Evolutionary conservation across 2,888 invertebrate genomes (phyloP).

Genomic region (Podotricha telesiphe): DNA sequence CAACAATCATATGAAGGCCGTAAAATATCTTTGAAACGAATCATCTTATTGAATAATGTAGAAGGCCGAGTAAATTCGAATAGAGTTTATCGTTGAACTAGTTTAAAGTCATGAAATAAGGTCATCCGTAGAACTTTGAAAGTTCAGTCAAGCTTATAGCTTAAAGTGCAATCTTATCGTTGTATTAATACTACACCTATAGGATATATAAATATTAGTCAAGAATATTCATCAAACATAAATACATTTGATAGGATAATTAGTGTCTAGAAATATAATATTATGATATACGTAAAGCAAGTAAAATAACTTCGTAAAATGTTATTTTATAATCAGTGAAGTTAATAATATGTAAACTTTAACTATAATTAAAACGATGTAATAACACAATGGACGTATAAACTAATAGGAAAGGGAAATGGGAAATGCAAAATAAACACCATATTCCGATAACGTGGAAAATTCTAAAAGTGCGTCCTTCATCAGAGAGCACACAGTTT

Average conservation of each 20-base stretch:
- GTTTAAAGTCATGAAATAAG: conserved; percentile 72
- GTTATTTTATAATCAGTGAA: conserved; percentile 2
- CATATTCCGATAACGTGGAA: conserved; percentile 14
- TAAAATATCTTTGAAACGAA: conserved; percentile 39
- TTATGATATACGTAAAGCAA: not conserved
- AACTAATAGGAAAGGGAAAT: conserved; percentile 12
- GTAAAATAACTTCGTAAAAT: not conserved
- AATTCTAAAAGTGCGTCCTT: conserved; percentile 14
- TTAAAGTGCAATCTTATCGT: conserved; percentile 46
- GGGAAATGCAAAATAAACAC: conserved; percentile 19
- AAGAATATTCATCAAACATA: not conserved
- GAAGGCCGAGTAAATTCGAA: conserved; percentile 55
- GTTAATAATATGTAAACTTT: conserved; percentile 6
- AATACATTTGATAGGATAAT: no score
- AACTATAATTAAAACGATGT: conserved; percentile 11
- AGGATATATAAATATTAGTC: not conserved
- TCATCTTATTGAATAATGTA: conserved; percentile 59
- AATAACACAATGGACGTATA: conserved; percentile 3
- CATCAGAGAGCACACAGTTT: conserved; percentile 16
- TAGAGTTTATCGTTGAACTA: conserved; percentile 64
- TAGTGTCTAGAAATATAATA: not conserved
- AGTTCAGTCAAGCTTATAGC: conserved; percentile 61
- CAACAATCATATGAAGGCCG: conserved; percentile 12
- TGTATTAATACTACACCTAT: not conserved
- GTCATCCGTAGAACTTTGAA: conserved; percentile 68